Percentiles rank a stretch among this genome's conserved stretches.
These are phyloP conservation scores for Drymodes brunneopygia DNA, from an alignment of 2,113 vertebrate species.

Conservation along the genomic window DNA sequence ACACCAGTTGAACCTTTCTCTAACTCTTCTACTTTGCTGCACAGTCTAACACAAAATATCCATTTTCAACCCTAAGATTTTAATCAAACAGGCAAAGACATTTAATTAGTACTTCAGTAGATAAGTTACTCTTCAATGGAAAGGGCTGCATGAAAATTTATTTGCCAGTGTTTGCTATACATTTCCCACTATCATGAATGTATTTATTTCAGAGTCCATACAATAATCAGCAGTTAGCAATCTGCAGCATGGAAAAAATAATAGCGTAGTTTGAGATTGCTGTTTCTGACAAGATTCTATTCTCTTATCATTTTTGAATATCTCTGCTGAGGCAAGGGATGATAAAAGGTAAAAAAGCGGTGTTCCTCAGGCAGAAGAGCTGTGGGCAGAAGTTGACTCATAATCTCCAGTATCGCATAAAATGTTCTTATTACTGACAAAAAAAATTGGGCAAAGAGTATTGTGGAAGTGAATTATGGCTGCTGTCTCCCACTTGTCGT, in stretches of 20 bases:
- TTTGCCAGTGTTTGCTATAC: neutral
- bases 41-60: neutral
- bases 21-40: neutral
- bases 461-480: conserved; percentile 25
- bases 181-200: neutral
- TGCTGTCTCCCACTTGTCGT: conserved; percentile 35
- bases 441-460: neutral
- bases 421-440: neutral
- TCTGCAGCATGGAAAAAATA: neutral
- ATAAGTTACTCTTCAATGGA: neutral
- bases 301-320: neutral
- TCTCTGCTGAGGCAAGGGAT: neutral
- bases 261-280: neutral
- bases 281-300: neutral
- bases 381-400: neutral
- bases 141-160: neutral
- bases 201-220: neutral
- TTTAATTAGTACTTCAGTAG: neutral
- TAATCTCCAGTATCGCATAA: conserved; percentile 16
- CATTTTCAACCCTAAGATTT: neutral
- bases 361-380: neutral
- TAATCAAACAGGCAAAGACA: neutral
- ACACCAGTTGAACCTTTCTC: neutral
- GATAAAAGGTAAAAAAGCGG: neutral
- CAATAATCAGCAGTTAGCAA: neutral